Evolutionary conservation across 2,113 vertebrate genomes (phyloP).

Genomic region (Melanostigma gelatinosum): DNA sequence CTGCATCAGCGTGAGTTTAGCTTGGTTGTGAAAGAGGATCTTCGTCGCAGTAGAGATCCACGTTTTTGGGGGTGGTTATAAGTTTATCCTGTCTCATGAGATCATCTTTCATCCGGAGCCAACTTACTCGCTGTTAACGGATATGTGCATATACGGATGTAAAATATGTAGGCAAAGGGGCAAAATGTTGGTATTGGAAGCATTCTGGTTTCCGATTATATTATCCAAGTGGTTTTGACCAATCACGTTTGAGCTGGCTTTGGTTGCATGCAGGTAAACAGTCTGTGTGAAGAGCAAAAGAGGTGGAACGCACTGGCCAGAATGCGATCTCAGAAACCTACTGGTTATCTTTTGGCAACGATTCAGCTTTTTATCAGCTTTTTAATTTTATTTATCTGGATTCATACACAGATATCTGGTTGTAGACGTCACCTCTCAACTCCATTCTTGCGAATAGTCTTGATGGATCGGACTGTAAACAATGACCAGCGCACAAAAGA

Average conservation of each 20-base stretch:
- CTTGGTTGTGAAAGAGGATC: neutral
- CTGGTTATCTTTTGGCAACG: neutral
- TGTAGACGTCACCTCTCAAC: neutral
- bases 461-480: neutral
- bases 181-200: neutral
- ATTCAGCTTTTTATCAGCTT: neutral
- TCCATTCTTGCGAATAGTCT: no score
- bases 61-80: neutral
- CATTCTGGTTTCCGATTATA: neutral
- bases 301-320: neutral
- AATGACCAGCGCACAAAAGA: neutral
- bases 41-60: neutral
- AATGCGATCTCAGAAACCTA: neutral
- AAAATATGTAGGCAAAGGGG: neutral
- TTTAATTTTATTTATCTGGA: neutral
- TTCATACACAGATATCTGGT: neutral
- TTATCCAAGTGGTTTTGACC: neutral
- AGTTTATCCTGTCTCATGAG: neutral
- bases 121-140: neutral
- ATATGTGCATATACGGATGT: neutral
- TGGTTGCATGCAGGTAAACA: neutral
- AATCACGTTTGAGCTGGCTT: neutral
- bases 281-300: neutral
- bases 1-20: constrained; percentile 8
- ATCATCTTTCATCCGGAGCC: neutral